Conservation (phyloP, 2,888 invertebrate species). For the Drosophila kambysellisi region DNA sequence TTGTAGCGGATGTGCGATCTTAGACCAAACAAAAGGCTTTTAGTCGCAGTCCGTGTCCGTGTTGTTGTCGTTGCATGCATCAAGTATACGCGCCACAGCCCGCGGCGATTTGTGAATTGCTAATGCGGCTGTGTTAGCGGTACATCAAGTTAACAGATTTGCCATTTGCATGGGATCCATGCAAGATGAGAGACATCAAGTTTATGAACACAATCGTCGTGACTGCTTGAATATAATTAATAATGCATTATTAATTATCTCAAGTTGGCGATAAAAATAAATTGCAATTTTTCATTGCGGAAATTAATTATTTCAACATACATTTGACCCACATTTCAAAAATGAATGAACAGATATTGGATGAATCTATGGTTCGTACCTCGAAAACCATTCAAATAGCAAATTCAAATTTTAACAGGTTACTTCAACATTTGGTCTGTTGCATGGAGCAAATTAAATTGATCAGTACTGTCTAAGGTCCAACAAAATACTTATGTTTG, state of each 20-base stretch:
- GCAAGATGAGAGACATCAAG: slow-evolving; percentile 24
- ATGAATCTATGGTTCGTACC: neutral
- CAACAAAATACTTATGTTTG: neutral
- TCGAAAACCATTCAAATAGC: neutral
- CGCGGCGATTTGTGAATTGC: slow-evolving; percentile 36
- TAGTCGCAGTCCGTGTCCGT: slow-evolving; percentile 18
- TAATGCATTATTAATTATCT: slow-evolving; percentile 31
- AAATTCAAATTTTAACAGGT: neutral
- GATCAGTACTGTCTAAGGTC: neutral
- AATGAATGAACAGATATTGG: neutral
- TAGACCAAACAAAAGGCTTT: slow-evolving; percentile 37
- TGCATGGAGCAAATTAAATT: neutral
- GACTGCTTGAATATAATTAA: slow-evolving; percentile 44
- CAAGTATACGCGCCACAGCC: slow-evolving; percentile 63
- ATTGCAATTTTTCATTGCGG: slow-evolving; percentile 15
- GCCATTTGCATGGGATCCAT: slow-evolving; percentile 20
- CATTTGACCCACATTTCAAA: neutral
- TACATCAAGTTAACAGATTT: slow-evolving; percentile 17
- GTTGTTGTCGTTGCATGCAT: slow-evolving; percentile 43
- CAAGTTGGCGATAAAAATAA: slow-evolving; percentile 22
- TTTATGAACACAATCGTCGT: slow-evolving; percentile 22
- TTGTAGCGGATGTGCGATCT: slow-evolving; percentile 52
- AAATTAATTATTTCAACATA: neutral
- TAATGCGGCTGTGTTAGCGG: slow-evolving; percentile 12
- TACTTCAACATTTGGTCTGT: neutral